A percentile compares a stretch with the other conserved stretches of the same genome.
Evolutionary conservation across 2,113 vertebrate genomes (phyloP).

Genomic region (Crotalus tigris): DNA sequence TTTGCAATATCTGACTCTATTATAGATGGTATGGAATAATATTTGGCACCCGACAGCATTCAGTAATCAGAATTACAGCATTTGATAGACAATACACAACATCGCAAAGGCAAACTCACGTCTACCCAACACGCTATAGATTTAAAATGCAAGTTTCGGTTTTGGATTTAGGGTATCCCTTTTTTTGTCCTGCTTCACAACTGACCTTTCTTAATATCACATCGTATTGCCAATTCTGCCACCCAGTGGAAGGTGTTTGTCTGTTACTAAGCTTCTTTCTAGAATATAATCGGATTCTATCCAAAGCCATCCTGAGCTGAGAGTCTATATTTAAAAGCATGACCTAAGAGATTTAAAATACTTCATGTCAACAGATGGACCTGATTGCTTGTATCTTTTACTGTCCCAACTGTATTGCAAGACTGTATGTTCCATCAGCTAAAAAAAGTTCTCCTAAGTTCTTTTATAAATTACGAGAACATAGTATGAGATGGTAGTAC

Average conservation of each 20-base stretch:
- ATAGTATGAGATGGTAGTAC: background rate
- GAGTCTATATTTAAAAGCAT: background rate
- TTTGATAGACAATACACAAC: background rate
- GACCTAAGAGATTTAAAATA: background rate
- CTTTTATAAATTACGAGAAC: background rate
- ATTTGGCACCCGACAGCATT: background rate
- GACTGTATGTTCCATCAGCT: background rate
- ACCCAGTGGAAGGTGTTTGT: background rate
- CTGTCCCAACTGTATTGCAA: background rate
- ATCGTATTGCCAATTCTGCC: background rate
- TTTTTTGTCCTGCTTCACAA: background rate
- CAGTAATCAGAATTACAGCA: background rate
- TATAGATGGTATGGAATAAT: background rate
- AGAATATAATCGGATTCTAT: background rate
- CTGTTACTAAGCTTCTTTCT: background rate
- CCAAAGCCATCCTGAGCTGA: background rate
- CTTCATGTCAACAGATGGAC: background rate
- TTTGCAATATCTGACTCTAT: background rate
- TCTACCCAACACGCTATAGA: background rate
- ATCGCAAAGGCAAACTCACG: background rate
- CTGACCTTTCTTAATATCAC: background rate
- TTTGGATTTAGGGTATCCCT: background rate
- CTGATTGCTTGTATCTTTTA: background rate
- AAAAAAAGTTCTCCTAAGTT: background rate
- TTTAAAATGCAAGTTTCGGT: background rate